A percentile compares a stretch with the other conserved stretches of the same genome.
These are phyloP conservation scores for Caenorhabditis latens DNA, from an alignment of 1,140 invertebrate species.

Conservation along the genomic window DNA sequence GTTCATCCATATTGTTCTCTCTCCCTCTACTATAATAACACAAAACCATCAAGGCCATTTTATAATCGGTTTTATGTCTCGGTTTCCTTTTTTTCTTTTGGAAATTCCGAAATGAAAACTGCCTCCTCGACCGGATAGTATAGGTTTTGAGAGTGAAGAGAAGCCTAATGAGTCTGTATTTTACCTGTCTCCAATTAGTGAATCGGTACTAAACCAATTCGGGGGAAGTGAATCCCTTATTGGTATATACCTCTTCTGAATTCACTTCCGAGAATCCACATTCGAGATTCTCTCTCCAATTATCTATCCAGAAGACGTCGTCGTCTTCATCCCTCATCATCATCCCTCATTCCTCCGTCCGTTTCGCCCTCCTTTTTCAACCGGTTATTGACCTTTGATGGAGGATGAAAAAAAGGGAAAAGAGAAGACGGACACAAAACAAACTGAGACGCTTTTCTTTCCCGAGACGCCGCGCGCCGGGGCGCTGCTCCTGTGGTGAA, in stretches of 20 bases:
- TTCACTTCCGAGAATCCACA: no score
- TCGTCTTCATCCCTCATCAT: constrained; percentile 12
- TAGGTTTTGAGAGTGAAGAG: no score
- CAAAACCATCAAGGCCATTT: background rate
- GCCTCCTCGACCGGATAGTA: no score
- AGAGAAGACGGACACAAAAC: constrained; percentile 25
- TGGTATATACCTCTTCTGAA: no score
- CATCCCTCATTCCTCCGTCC: background rate
- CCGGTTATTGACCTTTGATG: constrained; percentile 59
- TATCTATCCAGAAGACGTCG: constrained; percentile 24
- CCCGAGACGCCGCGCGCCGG: background rate
- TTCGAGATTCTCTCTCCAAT: constrained; percentile 2
- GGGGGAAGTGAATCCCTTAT: no score
- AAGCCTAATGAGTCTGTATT: no score
- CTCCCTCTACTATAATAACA: background rate
- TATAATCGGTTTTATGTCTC: constrained; percentile 45
- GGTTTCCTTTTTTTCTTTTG: background rate
- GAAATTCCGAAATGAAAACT: background rate
- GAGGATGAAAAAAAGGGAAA: constrained; percentile 6
- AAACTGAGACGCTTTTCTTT: constrained; percentile 24
- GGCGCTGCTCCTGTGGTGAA: background rate
- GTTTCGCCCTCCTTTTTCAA: constrained; percentile 22
- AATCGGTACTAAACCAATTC: no score
- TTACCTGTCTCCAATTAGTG: no score
- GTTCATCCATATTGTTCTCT: constrained; percentile 22